Evolutionary conservation across 1,140 invertebrate genomes (phyloP), one percentile per base, ranked within the genome.

Genomic region (Rhopalosiphum padi): DNA sequence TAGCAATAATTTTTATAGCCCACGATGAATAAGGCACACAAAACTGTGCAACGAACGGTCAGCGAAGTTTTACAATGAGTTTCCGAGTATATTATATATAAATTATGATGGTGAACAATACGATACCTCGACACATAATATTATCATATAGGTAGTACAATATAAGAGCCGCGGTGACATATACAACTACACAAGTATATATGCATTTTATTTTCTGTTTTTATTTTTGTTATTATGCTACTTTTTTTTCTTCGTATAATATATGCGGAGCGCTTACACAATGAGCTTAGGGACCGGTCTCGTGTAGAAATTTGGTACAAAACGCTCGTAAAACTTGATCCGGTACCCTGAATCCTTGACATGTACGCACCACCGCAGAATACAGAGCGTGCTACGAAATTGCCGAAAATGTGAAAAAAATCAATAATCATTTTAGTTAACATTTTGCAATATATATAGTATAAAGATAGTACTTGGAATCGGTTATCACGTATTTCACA

Each of bases 211-310:
- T 60, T 25, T 60, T n/a, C 22, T 88, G 5, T 87, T 90, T 60
- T 43, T n/a, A 15, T 55, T 90, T 90, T 90, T 90, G 18, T 35
- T 46, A 25, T 90, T 37, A 60, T 55, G 8, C 8, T 41, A 48
- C 46, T 88, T 41, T 55, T 55, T 55, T 48, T 51, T 35, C 30
- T 88, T 9, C 4, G 0, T 48, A 82, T 77, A 77, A 77, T 82
- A 30, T 77, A 68, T 46, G 53, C 60, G n/a, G 30, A 43, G 83
- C 68, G 90, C 25, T 91, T 91, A 83, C 46, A 2, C 90, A 35
- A 91, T 91, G 43, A 91, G 43, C 90, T 91, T 51, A 35, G 90
- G 68, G 90, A 91, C 90, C 37, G 68, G 21, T 82, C 86, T 89
- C 30, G 87, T 53, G n/a, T 68, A 55, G 15, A 35, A 53, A 37